Conservation (phyloP, 1,140 invertebrate genomes). For the Orchesella cincta region DNA sequence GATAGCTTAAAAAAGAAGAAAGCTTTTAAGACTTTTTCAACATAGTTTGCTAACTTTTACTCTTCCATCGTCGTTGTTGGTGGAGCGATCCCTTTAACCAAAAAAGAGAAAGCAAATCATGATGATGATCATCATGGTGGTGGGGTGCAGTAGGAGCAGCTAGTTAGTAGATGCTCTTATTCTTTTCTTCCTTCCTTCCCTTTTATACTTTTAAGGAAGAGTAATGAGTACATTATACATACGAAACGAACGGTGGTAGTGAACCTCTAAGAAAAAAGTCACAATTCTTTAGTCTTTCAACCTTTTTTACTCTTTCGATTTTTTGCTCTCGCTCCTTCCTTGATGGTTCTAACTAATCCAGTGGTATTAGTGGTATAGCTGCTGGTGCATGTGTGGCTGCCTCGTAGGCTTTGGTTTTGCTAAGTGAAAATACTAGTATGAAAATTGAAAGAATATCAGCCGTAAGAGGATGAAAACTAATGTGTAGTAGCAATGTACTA, state of each 20-base stretch:
- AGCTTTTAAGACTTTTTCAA: conserved; percentile 36
- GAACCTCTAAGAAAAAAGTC: not conserved
- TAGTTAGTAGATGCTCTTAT: not conserved
- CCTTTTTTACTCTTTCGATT: conserved; percentile 6
- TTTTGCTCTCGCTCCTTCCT: conserved; percentile 26
- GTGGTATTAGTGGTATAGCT: conserved; percentile 12
- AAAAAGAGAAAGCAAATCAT: too few relatives aligned
- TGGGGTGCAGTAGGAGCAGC: not conserved
- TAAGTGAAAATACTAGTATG: conserved; percentile 28
- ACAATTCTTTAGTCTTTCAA: too few relatives aligned
- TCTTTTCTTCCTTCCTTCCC: conserved; percentile 18
- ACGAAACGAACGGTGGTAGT: not conserved
- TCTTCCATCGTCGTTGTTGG: not conserved
- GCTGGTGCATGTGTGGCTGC: not conserved
- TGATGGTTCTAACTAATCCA: not conserved
- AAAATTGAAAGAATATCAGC: conserved; percentile 25
- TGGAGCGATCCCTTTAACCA: too few relatives aligned
- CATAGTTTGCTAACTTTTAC: conserved; percentile 24
- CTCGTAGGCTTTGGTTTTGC: not conserved
- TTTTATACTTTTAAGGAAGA: conserved; percentile 31
- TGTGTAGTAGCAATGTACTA: not conserved
- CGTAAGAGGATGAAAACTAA: not conserved
- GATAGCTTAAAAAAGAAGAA: conserved; percentile 9
- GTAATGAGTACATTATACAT: conserved; percentile 41
- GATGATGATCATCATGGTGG: not conserved